Evolutionary conservation across 2,888 invertebrate genomes (phyloP).

Genomic region (Troides oblongomaculatus): DNA sequence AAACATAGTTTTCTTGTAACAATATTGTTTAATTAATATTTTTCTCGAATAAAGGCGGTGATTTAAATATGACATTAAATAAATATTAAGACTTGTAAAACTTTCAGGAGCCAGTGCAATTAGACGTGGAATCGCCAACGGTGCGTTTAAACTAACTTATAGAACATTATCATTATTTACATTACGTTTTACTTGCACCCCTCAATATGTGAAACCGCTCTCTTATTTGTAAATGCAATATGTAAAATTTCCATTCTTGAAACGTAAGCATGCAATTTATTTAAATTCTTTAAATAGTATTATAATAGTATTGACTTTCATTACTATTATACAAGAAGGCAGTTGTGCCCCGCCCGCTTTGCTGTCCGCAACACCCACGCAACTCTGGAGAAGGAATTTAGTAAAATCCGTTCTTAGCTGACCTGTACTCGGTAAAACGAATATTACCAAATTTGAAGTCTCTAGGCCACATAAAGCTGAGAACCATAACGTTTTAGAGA

Average conservation of each 20-base stretch:
- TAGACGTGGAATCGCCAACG: constrained; percentile 42
- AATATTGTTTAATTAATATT: background rate
- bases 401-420: no score
- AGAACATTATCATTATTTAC: constrained; percentile 25
- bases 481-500: no score
- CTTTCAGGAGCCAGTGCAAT: constrained; percentile 41
- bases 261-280: no score
- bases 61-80: background rate
- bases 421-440: no score
- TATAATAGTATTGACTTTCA: background rate
- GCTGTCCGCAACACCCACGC: no score
- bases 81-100: constrained; percentile 32
- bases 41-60: background rate
- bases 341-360: no score
- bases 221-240: no score
- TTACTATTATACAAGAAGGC: no score
- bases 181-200: constrained; percentile 1
- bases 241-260: no score
- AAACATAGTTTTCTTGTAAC: background rate
- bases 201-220: constrained; percentile 11
- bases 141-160: constrained; percentile 36
- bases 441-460: no score
- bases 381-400: no score
- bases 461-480: no score
- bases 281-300: background rate